Evolutionary conservation across 2,797 vertebrate genomes (phyloP).

Genomic region (Acanthiza pusilla): DNA sequence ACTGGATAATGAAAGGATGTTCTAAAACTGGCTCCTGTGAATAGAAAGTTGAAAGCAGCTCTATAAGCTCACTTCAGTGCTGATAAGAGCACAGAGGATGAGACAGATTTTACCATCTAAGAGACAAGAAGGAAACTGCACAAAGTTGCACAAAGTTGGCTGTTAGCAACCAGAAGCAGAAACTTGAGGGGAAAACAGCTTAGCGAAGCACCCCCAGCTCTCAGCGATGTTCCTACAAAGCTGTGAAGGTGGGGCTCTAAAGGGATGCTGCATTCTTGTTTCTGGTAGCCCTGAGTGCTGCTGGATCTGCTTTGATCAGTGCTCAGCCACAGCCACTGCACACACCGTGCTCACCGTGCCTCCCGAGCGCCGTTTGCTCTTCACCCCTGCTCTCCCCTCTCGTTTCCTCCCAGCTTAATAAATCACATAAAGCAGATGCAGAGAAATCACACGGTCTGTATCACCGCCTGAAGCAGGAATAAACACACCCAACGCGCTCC

Average conservation of each 20-base stretch:
- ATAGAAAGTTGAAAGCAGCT: neutral
- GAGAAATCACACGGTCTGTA: neutral
- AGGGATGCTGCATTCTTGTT: neutral
- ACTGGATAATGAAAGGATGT: neutral
- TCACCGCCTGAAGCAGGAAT: neutral
- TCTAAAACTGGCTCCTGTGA: neutral
- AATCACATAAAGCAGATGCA: neutral
- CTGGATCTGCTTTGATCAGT: neutral
- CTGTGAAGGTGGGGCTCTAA: neutral
- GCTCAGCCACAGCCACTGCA: neutral
- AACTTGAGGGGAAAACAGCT: neutral
- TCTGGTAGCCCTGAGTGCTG: fast-evolving
- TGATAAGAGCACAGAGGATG: neutral
- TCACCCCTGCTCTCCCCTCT: neutral
- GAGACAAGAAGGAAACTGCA: neutral
- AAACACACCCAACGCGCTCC: neutral
- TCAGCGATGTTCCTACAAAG: neutral
- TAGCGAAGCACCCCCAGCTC: neutral
- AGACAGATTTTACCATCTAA: neutral
- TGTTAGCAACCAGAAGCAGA: neutral
- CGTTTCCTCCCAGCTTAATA: neutral
- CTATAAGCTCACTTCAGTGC: neutral
- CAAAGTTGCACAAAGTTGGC: neutral
- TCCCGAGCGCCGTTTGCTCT: neutral
- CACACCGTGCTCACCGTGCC: neutral